Conservation (phyloP, 2,888 invertebrate species). For the Zelleria hepariella region DNA sequence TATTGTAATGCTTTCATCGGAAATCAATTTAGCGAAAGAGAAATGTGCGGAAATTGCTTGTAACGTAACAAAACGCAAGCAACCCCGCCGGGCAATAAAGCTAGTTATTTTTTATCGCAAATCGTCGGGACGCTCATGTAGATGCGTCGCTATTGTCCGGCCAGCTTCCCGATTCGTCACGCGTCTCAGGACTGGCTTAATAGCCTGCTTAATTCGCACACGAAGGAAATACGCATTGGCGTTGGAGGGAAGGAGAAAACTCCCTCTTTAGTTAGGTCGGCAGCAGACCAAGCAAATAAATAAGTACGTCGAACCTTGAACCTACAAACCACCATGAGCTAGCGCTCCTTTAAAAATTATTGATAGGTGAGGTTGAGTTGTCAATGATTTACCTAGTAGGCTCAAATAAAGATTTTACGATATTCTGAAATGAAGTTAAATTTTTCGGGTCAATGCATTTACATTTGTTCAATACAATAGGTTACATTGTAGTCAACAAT, state of each 20-base stretch:
- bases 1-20: conserved; percentile 15
- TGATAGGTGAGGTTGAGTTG: too few relatives aligned
- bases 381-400: too few relatives aligned
- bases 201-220: conserved; percentile 67
- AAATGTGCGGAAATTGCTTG: conserved; percentile 19
- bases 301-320: too few relatives aligned
- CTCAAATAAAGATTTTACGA: too few relatives aligned
- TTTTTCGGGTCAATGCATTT: too few relatives aligned
- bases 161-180: conserved; percentile 61
- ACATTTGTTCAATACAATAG: too few relatives aligned
- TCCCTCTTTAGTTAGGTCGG: conserved; percentile 47
- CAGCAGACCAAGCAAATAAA: conserved; percentile 20
- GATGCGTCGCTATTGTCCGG: conserved; percentile 44
- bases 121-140: conserved; percentile 39
- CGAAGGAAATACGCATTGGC: conserved; percentile 64
- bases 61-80: conserved; percentile 17
- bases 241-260: conserved; percentile 43
- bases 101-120: conserved; percentile 34
- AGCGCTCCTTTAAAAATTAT: too few relatives aligned
- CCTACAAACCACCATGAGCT: too few relatives aligned
- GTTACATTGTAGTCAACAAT: too few relatives aligned
- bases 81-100: conserved; percentile 8
- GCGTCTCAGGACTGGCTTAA: conserved; percentile 60
- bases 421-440: too few relatives aligned
- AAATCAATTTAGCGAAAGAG: conserved; percentile 21